These are phyloP conservation scores for Frankliniella intonsa DNA, from an alignment of 2,888 invertebrate genomes.

Conservation along the genomic window DNA sequence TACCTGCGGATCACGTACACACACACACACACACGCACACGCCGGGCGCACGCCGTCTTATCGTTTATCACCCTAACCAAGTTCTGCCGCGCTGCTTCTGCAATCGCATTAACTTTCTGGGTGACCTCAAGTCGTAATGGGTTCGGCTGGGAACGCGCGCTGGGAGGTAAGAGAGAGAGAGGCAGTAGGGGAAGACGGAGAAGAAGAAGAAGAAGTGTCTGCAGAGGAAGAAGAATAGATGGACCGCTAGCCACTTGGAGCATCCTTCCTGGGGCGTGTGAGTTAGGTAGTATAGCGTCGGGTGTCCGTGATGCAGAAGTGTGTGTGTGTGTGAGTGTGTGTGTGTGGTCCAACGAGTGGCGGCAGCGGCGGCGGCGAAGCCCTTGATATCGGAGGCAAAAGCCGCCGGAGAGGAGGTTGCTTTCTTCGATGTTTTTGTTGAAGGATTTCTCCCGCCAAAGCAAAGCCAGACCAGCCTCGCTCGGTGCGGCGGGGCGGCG, in stretches of 20 bases:
- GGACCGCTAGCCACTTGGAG: no score
- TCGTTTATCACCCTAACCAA: constrained; percentile 16
- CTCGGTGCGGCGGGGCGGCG: no score
- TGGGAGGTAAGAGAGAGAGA: background rate
- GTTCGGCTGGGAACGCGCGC: background rate
- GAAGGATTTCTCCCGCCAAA: no score
- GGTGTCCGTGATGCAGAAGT: background rate
- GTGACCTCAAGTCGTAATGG: constrained; percentile 3
- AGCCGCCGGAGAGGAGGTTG: no score
- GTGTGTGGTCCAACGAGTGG: background rate
- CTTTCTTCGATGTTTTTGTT: no score
- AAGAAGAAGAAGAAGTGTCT: background rate
- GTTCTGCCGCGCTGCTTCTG: background rate
- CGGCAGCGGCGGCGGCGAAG: no score
- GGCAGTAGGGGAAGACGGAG: no score
- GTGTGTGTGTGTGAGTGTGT: constrained; percentile 15
- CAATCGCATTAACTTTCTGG: constrained; percentile 19
- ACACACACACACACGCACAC: background rate
- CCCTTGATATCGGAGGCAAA: no score
- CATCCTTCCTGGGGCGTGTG: no score
- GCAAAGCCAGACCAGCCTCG: no score
- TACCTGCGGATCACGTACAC: no score
- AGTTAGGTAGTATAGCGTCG: background rate
- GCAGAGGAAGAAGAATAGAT: background rate
- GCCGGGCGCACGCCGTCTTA: background rate